Percentiles rank a stretch among this genome's conserved stretches.
Evolutionary conservation across 1,140 invertebrate genomes (phyloP).

Genomic region (Myzus persicae): DNA sequence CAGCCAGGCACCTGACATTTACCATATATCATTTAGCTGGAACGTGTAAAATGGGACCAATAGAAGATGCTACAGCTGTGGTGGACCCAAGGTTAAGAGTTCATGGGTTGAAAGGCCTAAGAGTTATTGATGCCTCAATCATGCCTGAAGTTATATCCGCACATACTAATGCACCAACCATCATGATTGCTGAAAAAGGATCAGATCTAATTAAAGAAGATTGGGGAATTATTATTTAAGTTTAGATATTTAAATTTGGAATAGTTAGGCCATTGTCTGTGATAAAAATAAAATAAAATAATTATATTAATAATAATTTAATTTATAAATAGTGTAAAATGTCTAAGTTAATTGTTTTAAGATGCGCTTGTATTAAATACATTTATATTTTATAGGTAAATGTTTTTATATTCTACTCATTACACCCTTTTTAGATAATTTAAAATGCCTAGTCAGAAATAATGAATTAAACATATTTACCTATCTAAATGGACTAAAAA

Average conservation of each 20-base stretch:
- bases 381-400: not conserved
- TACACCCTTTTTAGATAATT: not conserved
- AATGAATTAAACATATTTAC: not conserved
- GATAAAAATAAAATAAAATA: constrained; percentile 61
- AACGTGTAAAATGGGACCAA: constrained; percentile 85
- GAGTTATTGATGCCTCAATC: constrained; percentile 80
- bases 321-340: not conserved
- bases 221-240: constrained; percentile 62
- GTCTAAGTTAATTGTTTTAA: not conserved
- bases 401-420: not conserved
- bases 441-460: not conserved
- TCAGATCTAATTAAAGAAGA: constrained; percentile 73
- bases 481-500: not conserved
- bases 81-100: constrained; percentile 76
- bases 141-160: constrained; percentile 70
- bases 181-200: constrained; percentile 79
- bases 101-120: constrained; percentile 73
- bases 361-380: not conserved
- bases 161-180: constrained; percentile 73
- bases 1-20: constrained; percentile 72
- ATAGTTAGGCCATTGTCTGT: constrained; percentile 61
- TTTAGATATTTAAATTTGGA: not conserved
- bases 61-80: constrained; percentile 72
- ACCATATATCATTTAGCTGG: constrained; percentile 82
- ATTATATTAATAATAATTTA: not conserved